Base-by-base conservation (phyloP, 2,888 invertebrate species). In the Dicranocentrus wangi region DNA sequence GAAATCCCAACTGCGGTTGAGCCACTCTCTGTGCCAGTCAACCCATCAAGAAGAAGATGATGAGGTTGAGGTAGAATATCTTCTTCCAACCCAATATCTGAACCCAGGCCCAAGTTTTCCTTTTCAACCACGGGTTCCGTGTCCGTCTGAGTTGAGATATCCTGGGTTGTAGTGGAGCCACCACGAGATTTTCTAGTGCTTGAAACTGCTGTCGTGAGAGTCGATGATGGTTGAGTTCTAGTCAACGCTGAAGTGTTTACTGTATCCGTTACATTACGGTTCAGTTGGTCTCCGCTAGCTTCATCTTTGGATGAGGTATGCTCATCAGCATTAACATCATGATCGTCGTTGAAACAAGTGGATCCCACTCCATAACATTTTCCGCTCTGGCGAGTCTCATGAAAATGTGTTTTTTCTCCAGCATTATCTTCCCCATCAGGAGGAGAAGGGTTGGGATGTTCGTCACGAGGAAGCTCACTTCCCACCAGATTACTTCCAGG, bases 131-230 rank as follows among this genome's bases (percentile, higher is more conserved):
- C 71, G 60, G 66, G 43, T n/a, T 80, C 79, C 10, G 86, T 86
- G n/a, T 80, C 79, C 10, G 86, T 86, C 70, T 86, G 86, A n/a
- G 86, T 85, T 70, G 81, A 80, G 58, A 81, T 82, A 70, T 84
- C 84, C 55, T 75, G 80, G 17, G 84, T 86, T 25, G 71, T 65
- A 53, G 25, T 43, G 13, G 39, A 63, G 63, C 53, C 27, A 23
- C 21, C 21, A 27, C 42, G 58, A 58, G 68, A 58, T 27, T 68
- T 68, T 27, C 27, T 42, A 51, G 42, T 43, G 76, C 27, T 23
- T 21, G 21, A 15, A 21, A 27, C 55, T 47, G 79, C 65, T 58
- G 66, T 63, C n/a, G 69, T 63, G 61, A 55, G 53, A 61, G 58
- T 63, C 47, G 47, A 71, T 76, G 76, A 47, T 72, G 61, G 68